phyloP scores from a whole-genome alignment of 2,888 invertebrate genomes.

The Tryphoninae sp. region DNA sequence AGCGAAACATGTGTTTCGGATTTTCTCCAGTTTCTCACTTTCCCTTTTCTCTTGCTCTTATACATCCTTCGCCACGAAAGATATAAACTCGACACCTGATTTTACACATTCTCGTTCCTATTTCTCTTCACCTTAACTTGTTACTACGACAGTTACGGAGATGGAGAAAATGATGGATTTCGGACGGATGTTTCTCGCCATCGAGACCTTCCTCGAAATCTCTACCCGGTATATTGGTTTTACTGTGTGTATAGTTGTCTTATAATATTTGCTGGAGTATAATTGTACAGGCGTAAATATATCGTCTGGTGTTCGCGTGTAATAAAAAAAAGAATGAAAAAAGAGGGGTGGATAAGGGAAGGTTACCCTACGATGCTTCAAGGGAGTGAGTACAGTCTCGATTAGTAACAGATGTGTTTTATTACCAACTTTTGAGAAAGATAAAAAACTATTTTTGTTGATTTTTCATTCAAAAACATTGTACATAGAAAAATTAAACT shows the following conservation, averaged over 20 bases:
- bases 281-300: slow-evolving; percentile 39
- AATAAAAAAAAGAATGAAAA: slow-evolving; percentile 3
- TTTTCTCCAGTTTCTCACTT: slow-evolving; percentile 50
- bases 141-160: background rate
- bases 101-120: slow-evolving; percentile 53
- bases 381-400: background rate
- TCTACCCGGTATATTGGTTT: slow-evolving; percentile 16
- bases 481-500: too few relatives aligned
- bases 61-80: slow-evolving; percentile 18
- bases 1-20: slow-evolving; percentile 69
- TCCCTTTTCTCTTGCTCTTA: slow-evolving; percentile 2
- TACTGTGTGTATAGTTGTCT: background rate
- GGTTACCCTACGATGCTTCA: background rate
- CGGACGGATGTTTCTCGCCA: slow-evolving; percentile 12
- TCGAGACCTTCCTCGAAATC: slow-evolving; percentile 29
- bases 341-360: background rate
- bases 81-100: slow-evolving; percentile 60
- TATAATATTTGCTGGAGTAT: background rate
- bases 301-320: slow-evolving; percentile 42
- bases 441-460: background rate
- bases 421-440: slow-evolving; percentile 10
- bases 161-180: background rate
- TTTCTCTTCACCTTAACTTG: slow-evolving; percentile 11
- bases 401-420: slow-evolving; percentile 53
- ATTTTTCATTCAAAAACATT: too few relatives aligned